phyloP scores from a whole-genome alignment of 1,140 invertebrate species.

The Lerema accius region DNA sequence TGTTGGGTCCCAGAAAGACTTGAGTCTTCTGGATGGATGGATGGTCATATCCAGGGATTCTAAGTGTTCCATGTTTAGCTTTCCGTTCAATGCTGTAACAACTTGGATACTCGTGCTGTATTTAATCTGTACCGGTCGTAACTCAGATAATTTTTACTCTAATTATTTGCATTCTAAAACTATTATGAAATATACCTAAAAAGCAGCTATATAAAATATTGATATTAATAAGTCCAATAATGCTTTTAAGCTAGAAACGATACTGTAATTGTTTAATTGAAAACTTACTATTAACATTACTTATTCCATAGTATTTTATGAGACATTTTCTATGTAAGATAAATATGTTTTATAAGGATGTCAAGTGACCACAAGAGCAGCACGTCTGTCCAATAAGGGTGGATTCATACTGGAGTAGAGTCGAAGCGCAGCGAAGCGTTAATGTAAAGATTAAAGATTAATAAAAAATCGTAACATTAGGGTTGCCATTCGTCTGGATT shows the following conservation, averaged over 20 bases:
- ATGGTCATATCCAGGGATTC: neutral
- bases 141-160: too few species aligned
- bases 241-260: neutral
- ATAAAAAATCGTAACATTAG: too few species aligned
- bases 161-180: neutral
- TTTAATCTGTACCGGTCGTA: neutral
- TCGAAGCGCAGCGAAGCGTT: too few species aligned
- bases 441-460: too few species aligned
- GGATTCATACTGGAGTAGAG: too few species aligned
- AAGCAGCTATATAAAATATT: too few species aligned
- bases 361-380: slow-evolving; percentile 9
- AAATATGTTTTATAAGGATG: neutral
- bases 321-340: neutral
- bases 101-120: slow-evolving; percentile 23
- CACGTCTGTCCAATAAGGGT: slow-evolving; percentile 39
- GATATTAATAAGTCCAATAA: neutral
- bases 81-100: slow-evolving; percentile 10
- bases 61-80: slow-evolving; percentile 23
- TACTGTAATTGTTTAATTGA: neutral
- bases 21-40: neutral
- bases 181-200: too few species aligned
- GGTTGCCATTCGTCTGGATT: too few species aligned
- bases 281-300: neutral
- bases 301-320: neutral
- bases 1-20: neutral